Base-by-base conservation (phyloP, 1,140 invertebrate genomes). In the Solenopsis fugax region DNA sequence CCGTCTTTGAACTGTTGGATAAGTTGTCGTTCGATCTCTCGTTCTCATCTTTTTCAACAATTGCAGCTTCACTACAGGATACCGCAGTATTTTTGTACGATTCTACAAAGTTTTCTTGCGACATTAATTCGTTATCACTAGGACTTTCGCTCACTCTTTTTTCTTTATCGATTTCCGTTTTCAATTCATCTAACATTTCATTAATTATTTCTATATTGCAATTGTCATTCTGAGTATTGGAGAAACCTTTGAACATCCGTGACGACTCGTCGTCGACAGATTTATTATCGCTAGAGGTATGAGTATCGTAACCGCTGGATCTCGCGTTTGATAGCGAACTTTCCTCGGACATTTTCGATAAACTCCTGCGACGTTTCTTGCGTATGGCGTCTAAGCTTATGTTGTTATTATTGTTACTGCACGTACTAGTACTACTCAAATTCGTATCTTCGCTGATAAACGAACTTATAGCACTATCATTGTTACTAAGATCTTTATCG, bases 1-100 rank as follows among this genome's bases (percentile, higher is more conserved):
- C 93, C 0, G 93, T 93, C 73, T 93, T 94, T 0, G 92, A 94
- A 67, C 56, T 88, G 9, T 34, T 91, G 4, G 86, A 89, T 2
- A 89, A 72, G 75, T 89, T 91, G 48, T 88, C 89, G 16, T 75
- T 9, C 56, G 34, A 67, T 65, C 34, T 37, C 0, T 58, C 41
- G 6, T 4, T 64, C 16, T 87, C 64, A 2, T 65, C 37, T 64
- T 37, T 62, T 60, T 84, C 69, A 60, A 24, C 9, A 52, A 71
- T 45, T 4, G 16, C 6, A 69, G 16, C 18, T 75, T 62, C 69
- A 21, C 1, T 21, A 29, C 29, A 24, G 10, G 45, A 64, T 65
- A 65, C 21, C 24, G 45, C 0, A 41, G 54, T 41, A 64, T 72
- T 67, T 72, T 73, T 82, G n/a, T 45, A 50, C 2, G 21, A 50